phyloP scores from a whole-genome alignment of 2,797 vertebrate genomes.

The Typhlichthys eigenmanni region DNA sequence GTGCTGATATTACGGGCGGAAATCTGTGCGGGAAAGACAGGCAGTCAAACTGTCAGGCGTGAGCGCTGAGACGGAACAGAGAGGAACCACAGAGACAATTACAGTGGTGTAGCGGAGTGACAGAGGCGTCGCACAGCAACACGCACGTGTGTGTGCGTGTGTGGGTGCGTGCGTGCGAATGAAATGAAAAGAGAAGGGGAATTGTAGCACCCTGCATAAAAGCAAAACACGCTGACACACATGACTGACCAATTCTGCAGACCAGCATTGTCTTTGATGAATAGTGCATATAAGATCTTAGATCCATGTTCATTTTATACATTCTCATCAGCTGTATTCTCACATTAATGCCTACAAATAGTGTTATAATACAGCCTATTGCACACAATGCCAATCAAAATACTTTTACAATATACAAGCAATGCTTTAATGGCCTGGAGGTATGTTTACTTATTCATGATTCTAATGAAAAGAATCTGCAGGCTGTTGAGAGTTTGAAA shows the following conservation, averaged over 20 bases:
- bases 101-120: constrained; percentile 61
- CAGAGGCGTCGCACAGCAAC: constrained; percentile 37
- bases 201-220: constrained; percentile 8
- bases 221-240: constrained; percentile 5
- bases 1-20: constrained; percentile 67
- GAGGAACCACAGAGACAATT: constrained; percentile 75
- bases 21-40: constrained; percentile 69
- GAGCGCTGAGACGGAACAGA: constrained; percentile 78
- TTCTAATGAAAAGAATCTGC: constrained; percentile 14
- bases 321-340: too few species aligned
- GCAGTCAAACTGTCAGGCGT: constrained; percentile 79
- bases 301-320: not conserved
- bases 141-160: constrained; percentile 18
- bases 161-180: not conserved
- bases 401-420: too few species aligned
- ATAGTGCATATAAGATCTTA: constrained; percentile 11
- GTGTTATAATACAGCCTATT: not conserved
- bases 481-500: constrained; percentile 3
- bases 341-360: not conserved
- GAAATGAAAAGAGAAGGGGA: constrained; percentile 36
- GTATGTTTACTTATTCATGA: constrained; percentile 9
- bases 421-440: not conserved
- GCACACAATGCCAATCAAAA: not conserved
- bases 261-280: constrained; percentile 1
- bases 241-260: constrained; percentile 33